Base-by-base conservation (phyloP, 2,113 vertebrate genomes). In the Cryptomyrus ogoouensis region DNA sequence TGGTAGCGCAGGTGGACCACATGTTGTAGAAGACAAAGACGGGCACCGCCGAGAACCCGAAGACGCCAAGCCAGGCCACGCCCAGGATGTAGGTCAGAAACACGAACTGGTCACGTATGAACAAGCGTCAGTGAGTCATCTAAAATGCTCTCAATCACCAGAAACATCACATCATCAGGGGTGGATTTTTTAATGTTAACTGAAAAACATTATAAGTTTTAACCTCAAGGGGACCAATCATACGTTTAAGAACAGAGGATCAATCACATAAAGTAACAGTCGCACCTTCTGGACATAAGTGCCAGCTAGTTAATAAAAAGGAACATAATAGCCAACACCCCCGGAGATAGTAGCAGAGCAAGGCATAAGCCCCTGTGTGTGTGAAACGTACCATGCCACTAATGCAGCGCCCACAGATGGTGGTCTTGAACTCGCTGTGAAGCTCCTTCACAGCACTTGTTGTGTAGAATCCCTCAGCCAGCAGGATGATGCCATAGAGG, bases 11-110 rank as follows among this genome's bases (percentile, higher is more conserved):
- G 66, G 97, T 97, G 77, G 95, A 98, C 97, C 98, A 98, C 94
- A 99, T 98, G 96, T 99, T 99, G 92, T 98, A 99, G 94, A 98
- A 99, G 95, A 99, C 97, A 90, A 98, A 99, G 90, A 99, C 98
- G 0, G 98, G 98, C 93, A 99, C 97, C 0, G 98, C 97, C 0
- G 98, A 99, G 95, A 99, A 98, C 91, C 98, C 98, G 6, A 99
- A 98, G 92, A 99, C 98, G 10, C 97, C 97, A 4, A 99, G 97
- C 97, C 98, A 99, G 93, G 96, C 96, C 94, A 99, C 96, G 88
- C 96, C 96, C 66, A 99, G 96, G 92, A 99, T 96, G 58, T 99
- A 99, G 92, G 98, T 99, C 94, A 99, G 97, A 95, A 99, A 97
- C 95, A 99, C 97, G 92, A 99, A 99, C 98, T 99, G 94, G 70